Base-by-base conservation (phyloP, 2,113 vertebrate species). In the Seriola aureovittata region DNA sequence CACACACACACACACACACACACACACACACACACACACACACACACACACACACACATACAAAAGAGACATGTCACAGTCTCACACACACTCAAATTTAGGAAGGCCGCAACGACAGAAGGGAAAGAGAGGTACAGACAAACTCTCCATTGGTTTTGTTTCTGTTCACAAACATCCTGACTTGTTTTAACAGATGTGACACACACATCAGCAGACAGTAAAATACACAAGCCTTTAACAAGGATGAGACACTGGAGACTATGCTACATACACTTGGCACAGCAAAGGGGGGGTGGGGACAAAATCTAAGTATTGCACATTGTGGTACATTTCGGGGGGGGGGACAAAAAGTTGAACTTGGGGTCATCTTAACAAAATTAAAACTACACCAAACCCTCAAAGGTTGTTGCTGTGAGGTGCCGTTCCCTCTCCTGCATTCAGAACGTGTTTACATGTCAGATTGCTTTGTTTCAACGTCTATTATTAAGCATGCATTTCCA, bases 191-290 rank as follows among this genome's bases (percentile, higher is more conserved):
- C 71, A 70, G 69, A 86, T 68, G 71, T 70, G 75, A 74, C 69
- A 72, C 57, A 58, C 55, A 82, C 74, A 81, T 42, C 38, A 7
- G 81, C 76, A 73, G 62, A 86, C 87, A 84, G 54, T 23, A 50
- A 89, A 70, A 74, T n/a, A 87, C 86, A 89, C 75, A 78, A 71
- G 75, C 69, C 44, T 54, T 82, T 50, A 83, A 80, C 40, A 67
- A 68, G 74, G 74, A 78, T 42, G 70, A 68, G 60, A 85, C 80
- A 73, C 73, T 78, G 78, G 78, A 81, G 84, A 83, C 76, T 75
- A 85, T 83, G 84, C 89, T 89, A 93, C 89, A 89, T 88, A 82
- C 81, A 92, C 91, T 93, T 94, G 93, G 92, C 93, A 94, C 93
- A 66, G 80, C 64, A 81, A 88, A 44, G 36, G 46, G 44, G 23